A percentile compares a stretch with the other conserved stretches of the same genome.
Conservation (phyloP, 2,797 vertebrate genomes). For the Nyctalus aviator region DNA sequence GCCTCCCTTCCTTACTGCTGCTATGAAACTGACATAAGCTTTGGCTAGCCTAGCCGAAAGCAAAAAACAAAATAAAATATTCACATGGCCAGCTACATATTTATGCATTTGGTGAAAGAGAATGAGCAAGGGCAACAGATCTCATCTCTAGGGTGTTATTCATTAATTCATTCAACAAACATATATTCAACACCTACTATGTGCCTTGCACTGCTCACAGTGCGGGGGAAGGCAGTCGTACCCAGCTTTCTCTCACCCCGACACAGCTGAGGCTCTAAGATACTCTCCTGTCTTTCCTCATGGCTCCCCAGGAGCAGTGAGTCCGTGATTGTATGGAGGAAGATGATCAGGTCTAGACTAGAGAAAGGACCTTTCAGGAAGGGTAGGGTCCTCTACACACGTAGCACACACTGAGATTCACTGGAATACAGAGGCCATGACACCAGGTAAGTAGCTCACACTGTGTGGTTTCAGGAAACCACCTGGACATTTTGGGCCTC, state of each 20-base stretch:
- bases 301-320: neutral
- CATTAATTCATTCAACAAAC: neutral
- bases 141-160: conserved; percentile 4
- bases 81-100: neutral
- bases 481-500: neutral
- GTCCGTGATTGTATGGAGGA: neutral
- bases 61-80: neutral
- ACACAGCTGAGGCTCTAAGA: neutral
- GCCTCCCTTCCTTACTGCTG: conserved; percentile 22
- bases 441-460: neutral
- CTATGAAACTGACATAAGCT: neutral
- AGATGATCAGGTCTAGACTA: neutral
- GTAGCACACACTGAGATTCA: neutral
- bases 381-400: neutral
- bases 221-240: neutral
- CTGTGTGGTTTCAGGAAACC: neutral
- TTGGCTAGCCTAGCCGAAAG: conserved; percentile 39
- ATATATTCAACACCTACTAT: neutral
- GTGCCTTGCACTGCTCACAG: neutral
- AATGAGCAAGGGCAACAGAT: conserved; percentile 12
- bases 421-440: neutral
- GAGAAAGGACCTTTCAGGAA: neutral
- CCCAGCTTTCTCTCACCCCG: neutral
- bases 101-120: conserved; percentile 38
- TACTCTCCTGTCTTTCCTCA: neutral